phyloP scores from a whole-genome alignment of 2,113 vertebrate genomes.

The Coregonus clupeaformis region DNA sequence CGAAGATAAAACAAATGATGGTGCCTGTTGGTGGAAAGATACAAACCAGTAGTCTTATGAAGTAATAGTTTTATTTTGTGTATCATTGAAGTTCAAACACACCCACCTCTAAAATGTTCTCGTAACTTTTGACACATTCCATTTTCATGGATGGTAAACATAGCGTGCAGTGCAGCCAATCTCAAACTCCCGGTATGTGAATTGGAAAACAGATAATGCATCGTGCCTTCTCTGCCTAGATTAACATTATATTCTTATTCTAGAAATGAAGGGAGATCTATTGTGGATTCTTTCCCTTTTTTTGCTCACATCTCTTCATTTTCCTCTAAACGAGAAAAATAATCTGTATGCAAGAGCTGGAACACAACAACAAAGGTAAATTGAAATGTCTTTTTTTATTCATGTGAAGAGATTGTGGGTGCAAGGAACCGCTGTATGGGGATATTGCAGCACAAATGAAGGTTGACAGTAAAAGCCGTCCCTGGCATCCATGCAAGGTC shows the following conservation, averaged over 20 bases:
- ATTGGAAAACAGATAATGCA: conserved; percentile 25
- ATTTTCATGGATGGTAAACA: conserved; percentile 35
- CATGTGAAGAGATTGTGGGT: conserved; percentile 41
- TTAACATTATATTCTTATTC: conserved; percentile 49
- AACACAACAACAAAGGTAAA: conserved; percentile 47
- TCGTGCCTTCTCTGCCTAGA: conserved; percentile 20
- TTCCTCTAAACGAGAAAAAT: conserved; percentile 26
- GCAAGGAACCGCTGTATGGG: conserved; percentile 18
- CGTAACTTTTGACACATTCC: conserved; percentile 29
- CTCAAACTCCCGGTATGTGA: conserved; percentile 10
- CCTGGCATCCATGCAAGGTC: conserved; percentile 15
- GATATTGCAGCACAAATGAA: conserved; percentile 39
- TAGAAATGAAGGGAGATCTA: conserved; percentile 13
- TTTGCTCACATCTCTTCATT: conserved; percentile 24
- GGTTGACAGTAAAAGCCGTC: conserved; percentile 30
- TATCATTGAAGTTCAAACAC: neutral
- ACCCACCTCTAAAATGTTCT: neutral
- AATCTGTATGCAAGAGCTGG: conserved; percentile 45
- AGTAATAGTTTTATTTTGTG: conserved; percentile 31
- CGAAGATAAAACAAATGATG: neutral
- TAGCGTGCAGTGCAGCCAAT: conserved; percentile 2
- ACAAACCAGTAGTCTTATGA: conserved; percentile 14
- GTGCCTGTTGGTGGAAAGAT: neutral
- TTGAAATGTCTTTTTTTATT: conserved; percentile 62
- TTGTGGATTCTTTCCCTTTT: conserved; percentile 3